Base-by-base conservation (phyloP, 2,888 invertebrate genomes). In the Drosophila melanocephala region DNA sequence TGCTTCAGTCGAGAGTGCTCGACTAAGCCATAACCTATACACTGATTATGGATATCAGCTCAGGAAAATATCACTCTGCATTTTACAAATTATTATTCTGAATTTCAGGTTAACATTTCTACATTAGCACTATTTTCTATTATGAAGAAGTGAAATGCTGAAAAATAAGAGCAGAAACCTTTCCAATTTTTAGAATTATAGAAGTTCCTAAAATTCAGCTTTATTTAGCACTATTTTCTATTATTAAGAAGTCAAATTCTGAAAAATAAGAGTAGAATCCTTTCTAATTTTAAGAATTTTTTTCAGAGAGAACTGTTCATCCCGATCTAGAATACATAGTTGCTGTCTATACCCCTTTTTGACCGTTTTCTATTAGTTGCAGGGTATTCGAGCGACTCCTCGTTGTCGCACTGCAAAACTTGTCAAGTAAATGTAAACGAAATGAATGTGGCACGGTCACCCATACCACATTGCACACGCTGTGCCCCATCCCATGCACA, bases 351-450 rank as follows among this genome's bases (percentile, higher is more conserved):
- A 28, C n/a, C 26, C 37, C 37, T 12, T 39, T 28, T 0, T 28
- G 12, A 14, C 28, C 19, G 9, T 30, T 39, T 16, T 47, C 5
- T 47, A 26, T 26, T 26, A 16, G 14, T 61, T 65, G 32, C 32
- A 58, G 58, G 44, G 58, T 58, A 58, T 28, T 28, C 5, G 44
- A 58, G 68, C 51, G 57, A 58, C 69, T 69, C 69, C 68, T 51
- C 57, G 39, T 28, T 35, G 77, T 65, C 77, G 81, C 81, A 85
- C 75, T 82, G 88, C 81, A 80, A 86, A 88, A 87, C 77, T 87
- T 87, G 87, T 87, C 89, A 87, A 89, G 87, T 89, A 89, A 89
- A 87, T 89, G 79, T 83, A 87, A 82, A 81, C 83, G 83, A 83
- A 85, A 85, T 88, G 47, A 47, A 79, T 87, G 84, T 84, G 88